Conservation (phyloP, 2,113 vertebrate genomes). For the Dicentrarchus labrax region DNA sequence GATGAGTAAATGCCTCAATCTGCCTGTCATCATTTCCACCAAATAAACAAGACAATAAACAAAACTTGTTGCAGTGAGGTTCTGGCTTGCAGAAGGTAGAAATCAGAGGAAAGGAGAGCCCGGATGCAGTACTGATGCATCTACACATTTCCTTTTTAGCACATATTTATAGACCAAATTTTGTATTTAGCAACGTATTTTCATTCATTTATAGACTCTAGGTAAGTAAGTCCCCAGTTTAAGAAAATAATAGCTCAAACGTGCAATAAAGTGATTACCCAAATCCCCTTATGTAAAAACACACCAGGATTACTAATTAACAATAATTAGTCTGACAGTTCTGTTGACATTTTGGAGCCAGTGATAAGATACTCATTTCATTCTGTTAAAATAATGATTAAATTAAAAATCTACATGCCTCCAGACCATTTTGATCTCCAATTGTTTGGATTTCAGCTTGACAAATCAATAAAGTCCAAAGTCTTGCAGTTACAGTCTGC, state of each 20-base stretch:
- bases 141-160: not conserved
- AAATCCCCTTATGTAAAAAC: not conserved
- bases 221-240: not conserved
- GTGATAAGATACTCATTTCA: not conserved
- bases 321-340: not conserved
- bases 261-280: not conserved
- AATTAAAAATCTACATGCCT: not conserved
- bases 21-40: not conserved
- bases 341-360: not conserved
- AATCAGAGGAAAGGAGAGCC: not conserved
- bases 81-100: not conserved
- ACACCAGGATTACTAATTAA: not conserved
- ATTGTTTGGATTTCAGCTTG: not conserved
- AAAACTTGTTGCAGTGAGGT: constrained; percentile 9
- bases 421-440: not conserved
- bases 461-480: constrained; percentile 31
- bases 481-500: not conserved
- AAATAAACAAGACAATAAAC: not conserved
- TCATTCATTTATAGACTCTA: not conserved
- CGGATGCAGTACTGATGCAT: not conserved
- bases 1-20: not conserved
- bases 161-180: not conserved
- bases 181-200: not conserved
- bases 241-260: not conserved
- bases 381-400: not conserved